A percentile compares a stretch with the other conserved stretches of the same genome.
These are phyloP conservation scores for Mycetomoellerius zeteki DNA, from an alignment of 1,140 invertebrate genomes.

Conservation along the genomic window DNA sequence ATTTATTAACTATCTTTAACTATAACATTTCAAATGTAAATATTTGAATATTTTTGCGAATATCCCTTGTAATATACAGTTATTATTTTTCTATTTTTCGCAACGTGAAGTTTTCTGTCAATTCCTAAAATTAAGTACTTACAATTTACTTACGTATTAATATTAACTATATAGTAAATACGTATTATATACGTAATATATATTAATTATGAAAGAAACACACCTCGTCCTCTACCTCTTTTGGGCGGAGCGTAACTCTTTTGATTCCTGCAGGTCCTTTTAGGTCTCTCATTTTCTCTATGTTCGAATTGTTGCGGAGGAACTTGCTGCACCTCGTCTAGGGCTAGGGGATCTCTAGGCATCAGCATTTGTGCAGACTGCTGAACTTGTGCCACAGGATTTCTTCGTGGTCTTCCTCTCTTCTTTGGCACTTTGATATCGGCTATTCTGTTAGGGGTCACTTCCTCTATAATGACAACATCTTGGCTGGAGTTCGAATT, in stretches of 20 bases:
- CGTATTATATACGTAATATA: not conserved
- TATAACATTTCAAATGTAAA: too few relatives aligned
- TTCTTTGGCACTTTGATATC: conserved; percentile 83
- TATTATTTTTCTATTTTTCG: not conserved
- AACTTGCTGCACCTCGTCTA: conserved; percentile 78
- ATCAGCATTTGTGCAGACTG: conserved; percentile 48
- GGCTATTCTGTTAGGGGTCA: conserved; percentile 75
- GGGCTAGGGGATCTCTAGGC: conserved; percentile 80
- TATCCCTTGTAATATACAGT: too few relatives aligned
- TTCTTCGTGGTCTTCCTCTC: conserved; percentile 83
- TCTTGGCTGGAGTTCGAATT: conserved; percentile 86
- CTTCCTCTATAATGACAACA: conserved; percentile 86
- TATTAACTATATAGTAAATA: too few relatives aligned
- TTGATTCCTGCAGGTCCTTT: conserved; percentile 84
- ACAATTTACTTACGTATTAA: too few relatives aligned
- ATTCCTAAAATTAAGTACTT: too few relatives aligned
- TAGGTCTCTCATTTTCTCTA: conserved; percentile 83
- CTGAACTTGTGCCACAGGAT: conserved; percentile 65
- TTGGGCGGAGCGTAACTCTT: conserved; percentile 86
- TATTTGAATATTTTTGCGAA: too few relatives aligned
- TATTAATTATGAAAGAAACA: conserved; percentile 58
- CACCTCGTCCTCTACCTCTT: conserved; percentile 84
- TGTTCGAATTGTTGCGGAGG: conserved; percentile 68
- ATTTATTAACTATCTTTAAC: not conserved
- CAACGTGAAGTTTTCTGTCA: not conserved